These are phyloP conservation scores for Strix uralensis DNA, from an alignment of 2,113 vertebrate species.

Conservation along the genomic window DNA sequence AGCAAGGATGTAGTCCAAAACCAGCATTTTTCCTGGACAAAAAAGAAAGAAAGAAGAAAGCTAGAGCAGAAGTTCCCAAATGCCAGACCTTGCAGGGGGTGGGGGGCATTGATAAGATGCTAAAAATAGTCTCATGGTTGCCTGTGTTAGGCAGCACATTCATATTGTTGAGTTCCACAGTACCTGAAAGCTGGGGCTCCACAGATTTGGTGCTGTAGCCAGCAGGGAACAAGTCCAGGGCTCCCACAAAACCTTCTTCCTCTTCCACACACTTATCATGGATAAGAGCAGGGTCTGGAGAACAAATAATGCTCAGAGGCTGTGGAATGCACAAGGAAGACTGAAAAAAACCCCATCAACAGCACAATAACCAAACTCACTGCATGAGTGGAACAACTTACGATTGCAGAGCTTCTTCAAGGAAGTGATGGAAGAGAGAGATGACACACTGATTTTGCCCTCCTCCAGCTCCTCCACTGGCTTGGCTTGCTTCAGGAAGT, in stretches of 20 bases:
- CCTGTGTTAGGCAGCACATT: not conserved
- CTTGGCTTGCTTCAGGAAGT: slow-evolving; percentile 89
- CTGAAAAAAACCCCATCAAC: not conserved
- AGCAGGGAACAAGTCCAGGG: slow-evolving; percentile 85
- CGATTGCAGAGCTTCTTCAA: slow-evolving; percentile 98
- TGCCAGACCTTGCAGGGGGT: not conserved
- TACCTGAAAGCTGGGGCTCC: slow-evolving; percentile 95
- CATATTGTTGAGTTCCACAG: not conserved
- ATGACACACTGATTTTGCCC: slow-evolving; percentile 90
- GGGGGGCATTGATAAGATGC: not conserved
- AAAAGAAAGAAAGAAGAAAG: not conserved
- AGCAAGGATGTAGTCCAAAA: slow-evolving; percentile 94
- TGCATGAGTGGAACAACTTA: slow-evolving; percentile 70
- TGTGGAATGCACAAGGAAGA: not conserved
- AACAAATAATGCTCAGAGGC: not conserved
- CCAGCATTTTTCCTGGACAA: slow-evolving; percentile 91
- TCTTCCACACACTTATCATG: slow-evolving; percentile 91
- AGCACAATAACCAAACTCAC: not conserved
- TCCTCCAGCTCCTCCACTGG: slow-evolving; percentile 83
- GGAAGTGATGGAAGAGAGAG: slow-evolving; percentile 95
- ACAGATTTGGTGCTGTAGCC: slow-evolving; percentile 86
- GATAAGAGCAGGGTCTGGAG: slow-evolving; percentile 89
- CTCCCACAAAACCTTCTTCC: slow-evolving; percentile 89
- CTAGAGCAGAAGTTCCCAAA: not conserved
- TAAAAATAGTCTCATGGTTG: not conserved